Evolutionary conservation across 2,888 invertebrate species (phyloP), one percentile per base, ranked within the genome.

Genomic region (Lottia gigantea): DNA sequence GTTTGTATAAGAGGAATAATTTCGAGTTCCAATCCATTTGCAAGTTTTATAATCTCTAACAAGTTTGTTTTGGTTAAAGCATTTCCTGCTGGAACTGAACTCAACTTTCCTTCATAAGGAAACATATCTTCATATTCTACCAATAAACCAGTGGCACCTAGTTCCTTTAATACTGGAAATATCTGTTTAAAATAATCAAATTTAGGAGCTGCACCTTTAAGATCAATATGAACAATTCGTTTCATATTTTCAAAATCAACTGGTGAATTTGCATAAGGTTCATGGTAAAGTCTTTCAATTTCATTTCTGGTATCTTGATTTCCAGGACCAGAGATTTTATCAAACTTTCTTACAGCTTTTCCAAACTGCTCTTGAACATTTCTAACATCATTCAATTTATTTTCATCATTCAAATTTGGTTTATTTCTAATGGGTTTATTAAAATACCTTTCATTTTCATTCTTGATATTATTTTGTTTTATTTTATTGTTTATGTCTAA

Each of bases 71-170:
- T 25, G 12, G 74, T 71, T 68, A 76, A 80, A 6, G 78, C 71
- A 67, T 75, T 75, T 23, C 62, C 87, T 3, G 93, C 92, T 63
- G 92, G 90, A 49, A 94, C 88, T 77, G 91, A 91, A 45, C 85
- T 86, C 15, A 94, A 86, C 16, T 80, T 76, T 7, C 91, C 93
- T 26, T 90, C 87, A 85, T 92, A 95, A 0, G 95, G 95, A 87
- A 95, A 95, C 93, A 93, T 94, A 80, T 95, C 95, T 87, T 95
- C 95, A 83, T 95, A 95, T 84, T 95, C 95, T 47, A 95, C 90
- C 0, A 95, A 88, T 15, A 95, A 84, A 0, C 94, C 94, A 26
- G 93, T 95, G 0, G 92, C 94, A 15, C 94, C 90, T 64, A 84
- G 76, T 46, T 75, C 72, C 45, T 74, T 79, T 31, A 89, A 72